Conservation (phyloP, 1,140 invertebrate species). For the Trichoplusia ni region DNA sequence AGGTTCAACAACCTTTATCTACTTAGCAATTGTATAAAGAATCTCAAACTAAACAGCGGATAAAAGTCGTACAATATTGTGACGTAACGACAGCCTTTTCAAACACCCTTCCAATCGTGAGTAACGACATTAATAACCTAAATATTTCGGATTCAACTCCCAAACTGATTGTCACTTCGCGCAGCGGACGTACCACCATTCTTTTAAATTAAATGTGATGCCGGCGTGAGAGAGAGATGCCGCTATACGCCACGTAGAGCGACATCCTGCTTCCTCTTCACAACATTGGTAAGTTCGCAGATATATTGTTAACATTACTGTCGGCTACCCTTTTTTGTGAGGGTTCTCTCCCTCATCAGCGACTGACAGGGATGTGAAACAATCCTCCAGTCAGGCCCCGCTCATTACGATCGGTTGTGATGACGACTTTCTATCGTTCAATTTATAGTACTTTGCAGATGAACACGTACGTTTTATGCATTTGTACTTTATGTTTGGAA, state of each 20-base stretch:
- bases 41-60: too few species aligned
- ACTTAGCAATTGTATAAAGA: too few species aligned
- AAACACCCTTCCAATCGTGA: constrained; percentile 12
- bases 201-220: too few species aligned
- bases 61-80: too few species aligned
- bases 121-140: constrained; percentile 35
- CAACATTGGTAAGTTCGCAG: too few species aligned
- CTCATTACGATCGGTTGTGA: constrained; percentile 43
- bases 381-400: constrained; percentile 37
- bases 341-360: constrained; percentile 47
- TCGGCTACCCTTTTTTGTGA: constrained; percentile 53
- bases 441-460: constrained; percentile 10
- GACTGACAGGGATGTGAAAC: constrained; percentile 45
- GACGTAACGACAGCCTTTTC: not conserved
- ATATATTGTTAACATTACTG: constrained; percentile 53
- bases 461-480: not conserved
- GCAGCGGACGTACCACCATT: too few species aligned
- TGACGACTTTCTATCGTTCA: constrained; percentile 16
- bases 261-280: too few species aligned
- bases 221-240: too few species aligned
- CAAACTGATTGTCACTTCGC: constrained; percentile 49
- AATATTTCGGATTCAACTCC: constrained; percentile 44
- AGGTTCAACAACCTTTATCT: too few species aligned
- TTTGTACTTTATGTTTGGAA: too few species aligned
- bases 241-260: too few species aligned